phyloP scores from a whole-genome alignment of 2,113 vertebrate genomes.

The Cynoglossus semilaevis region DNA sequence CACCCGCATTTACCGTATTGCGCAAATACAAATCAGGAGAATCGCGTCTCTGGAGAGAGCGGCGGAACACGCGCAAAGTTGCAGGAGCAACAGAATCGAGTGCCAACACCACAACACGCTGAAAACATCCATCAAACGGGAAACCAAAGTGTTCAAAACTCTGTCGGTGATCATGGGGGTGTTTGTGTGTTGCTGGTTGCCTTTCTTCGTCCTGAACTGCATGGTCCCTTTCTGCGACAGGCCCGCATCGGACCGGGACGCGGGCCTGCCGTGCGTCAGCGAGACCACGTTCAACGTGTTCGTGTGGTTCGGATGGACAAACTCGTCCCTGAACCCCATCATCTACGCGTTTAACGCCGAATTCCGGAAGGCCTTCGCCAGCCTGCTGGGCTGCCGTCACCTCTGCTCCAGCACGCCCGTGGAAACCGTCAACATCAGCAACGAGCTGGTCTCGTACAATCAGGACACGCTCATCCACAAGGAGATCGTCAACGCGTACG shows the following conservation, averaged over 20 bases:
- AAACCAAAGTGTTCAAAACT: conserved; percentile 94
- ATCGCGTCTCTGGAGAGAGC: conserved; percentile 91
- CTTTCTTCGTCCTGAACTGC: conserved; percentile 94
- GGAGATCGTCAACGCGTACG: conserved; percentile 81
- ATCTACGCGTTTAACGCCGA: conserved; percentile 96
- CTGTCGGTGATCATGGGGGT: conserved; percentile 93
- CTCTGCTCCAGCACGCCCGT: conserved; percentile 83
- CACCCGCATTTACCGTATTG: conserved; percentile 91
- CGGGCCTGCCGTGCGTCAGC: conserved; percentile 87
- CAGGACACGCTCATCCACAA: conserved; percentile 85
- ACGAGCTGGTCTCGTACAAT: conserved; percentile 89
- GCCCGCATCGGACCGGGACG: conserved; percentile 56
- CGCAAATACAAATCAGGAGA: conserved; percentile 87
- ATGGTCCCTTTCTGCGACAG: conserved; percentile 89
- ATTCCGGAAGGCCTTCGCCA: conserved; percentile 90
- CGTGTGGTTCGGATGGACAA: conserved; percentile 97
- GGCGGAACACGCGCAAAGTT: conserved; percentile 86
- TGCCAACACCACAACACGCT: conserved; percentile 81
- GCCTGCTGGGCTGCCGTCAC: conserved; percentile 83
- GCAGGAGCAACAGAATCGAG: conserved; percentile 74
- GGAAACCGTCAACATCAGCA: conserved; percentile 89
- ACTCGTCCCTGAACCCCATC: conserved; percentile 92
- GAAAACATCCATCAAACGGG: conserved; percentile 85
- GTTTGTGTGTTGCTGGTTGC: conserved; percentile 96
- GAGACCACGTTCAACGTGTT: conserved; percentile 94